Evolutionary conservation across 64 coral and sea anemone species (phyloP), one percentile per base, ranked within the genome.

Genomic region (Montipora capricornis): DNA sequence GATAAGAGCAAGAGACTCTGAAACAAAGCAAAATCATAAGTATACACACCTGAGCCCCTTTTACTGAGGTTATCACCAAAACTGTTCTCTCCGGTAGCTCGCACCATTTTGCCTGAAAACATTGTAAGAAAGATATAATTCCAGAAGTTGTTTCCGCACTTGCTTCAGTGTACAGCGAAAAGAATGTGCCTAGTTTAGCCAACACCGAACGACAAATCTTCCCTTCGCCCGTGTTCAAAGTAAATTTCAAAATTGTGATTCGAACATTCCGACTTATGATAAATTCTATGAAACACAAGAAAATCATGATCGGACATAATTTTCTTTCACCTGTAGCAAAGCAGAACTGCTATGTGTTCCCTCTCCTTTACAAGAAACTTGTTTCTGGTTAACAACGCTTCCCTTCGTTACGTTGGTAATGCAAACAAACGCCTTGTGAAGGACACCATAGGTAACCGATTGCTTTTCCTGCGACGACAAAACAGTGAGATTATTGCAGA

Each of bases 371-470:
- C 95, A 97, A 83, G 95, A 86, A 14, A 97, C 92, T 75, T 97
- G 95, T 82, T 79, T 84, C 49, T 94, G 77, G 47, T 74, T 91
- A 0, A 93, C 57, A 24, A 89, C 81, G 46, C 81, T 83, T 81
- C 95, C 95, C 88, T 94, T 97, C 20, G 83, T 89, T 75, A 94
- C 95, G 62, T 88, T 97, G 12, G 95, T 94, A 66, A 97, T 93
- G 76, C 95, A 97, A 94, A 97, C 95, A 97, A 97, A 93, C 16
- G 95, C 92, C 69, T 97, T 97, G 73, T 97, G 95, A 17, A 97
- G 92, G 0, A 94, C 95, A 1, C 92, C 95, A 68, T 94, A 97
- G 0, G 89, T 91, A 3, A 82, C 15, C 78, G 60, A 87, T 13
- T 97, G 79, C 60, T 97, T 97, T 83, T 97, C 95, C 81, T 83